Conservation (phyloP, 2,888 invertebrate genomes). For the Brenthis daphne region DNA sequence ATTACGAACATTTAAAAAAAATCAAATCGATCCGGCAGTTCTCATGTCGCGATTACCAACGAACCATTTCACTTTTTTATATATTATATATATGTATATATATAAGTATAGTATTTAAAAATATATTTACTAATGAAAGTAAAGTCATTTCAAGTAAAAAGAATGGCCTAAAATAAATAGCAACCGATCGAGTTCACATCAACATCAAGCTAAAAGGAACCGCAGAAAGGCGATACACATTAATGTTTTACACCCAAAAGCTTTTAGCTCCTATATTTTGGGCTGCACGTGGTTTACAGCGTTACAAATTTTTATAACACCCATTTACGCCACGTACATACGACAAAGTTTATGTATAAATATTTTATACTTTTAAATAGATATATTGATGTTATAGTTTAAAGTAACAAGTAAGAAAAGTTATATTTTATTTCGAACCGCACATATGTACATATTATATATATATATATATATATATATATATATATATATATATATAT, state of each 20-base stretch:
- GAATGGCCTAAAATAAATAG: conserved; percentile 43
- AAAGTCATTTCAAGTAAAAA: conserved; percentile 2
- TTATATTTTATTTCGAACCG: background rate
- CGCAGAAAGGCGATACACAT: conserved; percentile 60
- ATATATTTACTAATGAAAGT: background rate
- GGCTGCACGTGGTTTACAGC: conserved; percentile 50
- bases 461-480: no score
- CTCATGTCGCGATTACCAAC: no score
- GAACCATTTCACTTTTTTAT: no score
- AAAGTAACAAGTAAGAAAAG: background rate
- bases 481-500: no score
- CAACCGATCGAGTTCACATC: conserved; percentile 48
- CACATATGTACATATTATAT: no score
- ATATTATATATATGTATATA: no score
- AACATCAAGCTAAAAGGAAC: conserved; percentile 53
- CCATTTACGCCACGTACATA: conserved; percentile 48
- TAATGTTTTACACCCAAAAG: conserved; percentile 72
- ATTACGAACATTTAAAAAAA: no score
- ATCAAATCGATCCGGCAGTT: no score
- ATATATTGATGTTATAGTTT: background rate
- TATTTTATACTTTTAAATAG: conserved; percentile 12
- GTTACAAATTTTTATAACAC: conserved; percentile 45
- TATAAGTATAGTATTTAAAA: no score
- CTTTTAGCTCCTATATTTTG: conserved; percentile 70
- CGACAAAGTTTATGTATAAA: conserved; percentile 13